Evolutionary conservation across 2,888 invertebrate genomes (phyloP).

Genomic region (Luperina nickerlii): DNA sequence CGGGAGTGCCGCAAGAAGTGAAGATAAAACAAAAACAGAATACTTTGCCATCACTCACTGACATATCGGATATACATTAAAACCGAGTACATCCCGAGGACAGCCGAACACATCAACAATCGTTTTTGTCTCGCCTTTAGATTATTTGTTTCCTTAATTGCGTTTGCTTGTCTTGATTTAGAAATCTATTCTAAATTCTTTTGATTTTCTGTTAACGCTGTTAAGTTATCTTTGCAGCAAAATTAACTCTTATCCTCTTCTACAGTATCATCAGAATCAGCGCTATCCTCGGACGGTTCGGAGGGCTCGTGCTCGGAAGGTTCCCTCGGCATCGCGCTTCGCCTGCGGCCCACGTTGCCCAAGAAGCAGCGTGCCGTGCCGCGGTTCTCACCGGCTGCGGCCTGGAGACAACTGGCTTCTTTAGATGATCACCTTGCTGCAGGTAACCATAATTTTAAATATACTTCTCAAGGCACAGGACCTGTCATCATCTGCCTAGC

Average conservation of each 20-base stretch:
- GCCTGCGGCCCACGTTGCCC: conserved; percentile 94
- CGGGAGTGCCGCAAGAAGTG: too few relatives aligned
- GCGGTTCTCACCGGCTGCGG: conserved; percentile 95
- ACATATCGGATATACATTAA: too few relatives aligned
- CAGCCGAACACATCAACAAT: not conserved
- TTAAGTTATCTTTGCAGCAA: not conserved
- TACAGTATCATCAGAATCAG: conserved; percentile 90
- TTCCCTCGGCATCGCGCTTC: conserved; percentile 92
- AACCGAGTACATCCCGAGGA: too few relatives aligned
- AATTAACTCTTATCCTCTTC: not conserved
- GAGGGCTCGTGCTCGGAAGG: conserved; percentile 87
- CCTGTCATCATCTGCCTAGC: too few relatives aligned
- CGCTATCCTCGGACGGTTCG: conserved; percentile 88
- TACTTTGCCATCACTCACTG: too few relatives aligned
- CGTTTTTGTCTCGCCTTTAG: not conserved
- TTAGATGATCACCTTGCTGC: conserved; percentile 89
- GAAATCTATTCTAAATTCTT: not conserved
- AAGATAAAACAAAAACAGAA: too few relatives aligned
- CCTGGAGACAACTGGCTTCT: conserved; percentile 94
- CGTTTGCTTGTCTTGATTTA: not conserved
- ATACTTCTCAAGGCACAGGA: too few relatives aligned
- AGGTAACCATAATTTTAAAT: conserved; percentile 67
- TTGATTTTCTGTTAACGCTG: not conserved
- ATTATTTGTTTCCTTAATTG: not conserved
- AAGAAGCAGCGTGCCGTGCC: conserved; percentile 94